phyloP scores from a whole-genome alignment of 2,888 invertebrate species.

The Timema cristinae region DNA sequence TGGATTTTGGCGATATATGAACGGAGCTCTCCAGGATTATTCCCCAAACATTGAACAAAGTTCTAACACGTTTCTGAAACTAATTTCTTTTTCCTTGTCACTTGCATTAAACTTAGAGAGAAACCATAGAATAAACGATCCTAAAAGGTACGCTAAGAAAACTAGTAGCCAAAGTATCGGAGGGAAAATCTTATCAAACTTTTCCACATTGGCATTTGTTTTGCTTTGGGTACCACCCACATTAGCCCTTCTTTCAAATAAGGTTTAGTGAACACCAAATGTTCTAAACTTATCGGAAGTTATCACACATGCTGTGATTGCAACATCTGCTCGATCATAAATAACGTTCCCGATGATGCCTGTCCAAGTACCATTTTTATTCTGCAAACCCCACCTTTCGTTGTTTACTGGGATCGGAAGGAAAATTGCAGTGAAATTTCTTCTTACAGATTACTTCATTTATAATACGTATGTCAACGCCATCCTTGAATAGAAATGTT shows the following conservation, averaged over 20 bases:
- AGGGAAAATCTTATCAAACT: conserved; percentile 4
- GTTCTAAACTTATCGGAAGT: not conserved
- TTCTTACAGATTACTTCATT: not conserved
- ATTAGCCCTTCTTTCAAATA: not conserved
- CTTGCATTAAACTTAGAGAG: not conserved
- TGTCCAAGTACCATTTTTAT: not conserved
- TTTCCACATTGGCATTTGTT: not conserved
- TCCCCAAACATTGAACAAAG: not conserved
- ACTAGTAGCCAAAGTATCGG: not conserved
- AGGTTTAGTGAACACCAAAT: not conserved
- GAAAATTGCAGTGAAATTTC: not conserved
- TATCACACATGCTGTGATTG: not conserved
- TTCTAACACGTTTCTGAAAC: no score
- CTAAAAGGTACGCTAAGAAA: not conserved
- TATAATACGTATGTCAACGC: not conserved
- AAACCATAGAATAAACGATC: not conserved
- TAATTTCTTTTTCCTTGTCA: no score
- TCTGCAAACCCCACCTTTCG: not conserved
- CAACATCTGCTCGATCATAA: not conserved
- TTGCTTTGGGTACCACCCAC: not conserved
- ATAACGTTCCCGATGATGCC: conserved; percentile 11
- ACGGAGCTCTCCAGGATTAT: not conserved
- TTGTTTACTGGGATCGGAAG: not conserved
- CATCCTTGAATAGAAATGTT: not conserved
- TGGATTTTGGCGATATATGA: not conserved